Evolutionary conservation across 2,888 invertebrate genomes (phyloP), one percentile per base, ranked within the genome.

Genomic region (Linyphia triangularis): DNA sequence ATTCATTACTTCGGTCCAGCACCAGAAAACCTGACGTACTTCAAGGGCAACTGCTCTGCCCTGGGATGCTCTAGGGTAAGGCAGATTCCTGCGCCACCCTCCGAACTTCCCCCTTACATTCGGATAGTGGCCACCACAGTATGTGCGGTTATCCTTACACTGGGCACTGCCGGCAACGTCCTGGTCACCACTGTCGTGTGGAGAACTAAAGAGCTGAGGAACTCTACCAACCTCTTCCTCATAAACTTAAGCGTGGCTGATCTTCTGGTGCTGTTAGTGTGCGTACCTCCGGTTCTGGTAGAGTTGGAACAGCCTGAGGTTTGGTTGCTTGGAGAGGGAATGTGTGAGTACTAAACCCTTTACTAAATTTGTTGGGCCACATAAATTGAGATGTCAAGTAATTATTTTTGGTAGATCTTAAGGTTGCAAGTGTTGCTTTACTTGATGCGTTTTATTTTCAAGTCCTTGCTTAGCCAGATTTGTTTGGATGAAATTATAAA

Each of bases 241-340:
- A 96, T 98, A 93, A 98, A 98, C 93, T 94, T 98, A 92, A 97
- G 97, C 92, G 95, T 98, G 59, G 98, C 98, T 19, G 98, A 98
- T 93, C 94, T 98, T 91, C 95, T 97, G 94, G 97, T 98, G 91
- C 93, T 98, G 91, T 93, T 98, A 90, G 96, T 98, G 90, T 98
- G 98, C 92, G 97, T 98, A 90, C 98, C 98, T 7, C 97, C 98
- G 0, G 97, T 97, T 40, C 94, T 98, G 57, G 96, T 98, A n/a
- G 98, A 98, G 93, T 96, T 98, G 77, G 96, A 97, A 10, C 95
- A 95, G 91, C 97, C 97, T 16, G 97, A 98, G 93, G 96, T 97
- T 1, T 98, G 98, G 98, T 95, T 97, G 90, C 95, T 98, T 78
- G 98, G 98, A 65, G 96, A 96, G 92, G 95, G 96, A 92, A 95